Evolutionary conservation across 1,140 invertebrate species (phyloP).

Genomic region (Heliconius congener): DNA sequence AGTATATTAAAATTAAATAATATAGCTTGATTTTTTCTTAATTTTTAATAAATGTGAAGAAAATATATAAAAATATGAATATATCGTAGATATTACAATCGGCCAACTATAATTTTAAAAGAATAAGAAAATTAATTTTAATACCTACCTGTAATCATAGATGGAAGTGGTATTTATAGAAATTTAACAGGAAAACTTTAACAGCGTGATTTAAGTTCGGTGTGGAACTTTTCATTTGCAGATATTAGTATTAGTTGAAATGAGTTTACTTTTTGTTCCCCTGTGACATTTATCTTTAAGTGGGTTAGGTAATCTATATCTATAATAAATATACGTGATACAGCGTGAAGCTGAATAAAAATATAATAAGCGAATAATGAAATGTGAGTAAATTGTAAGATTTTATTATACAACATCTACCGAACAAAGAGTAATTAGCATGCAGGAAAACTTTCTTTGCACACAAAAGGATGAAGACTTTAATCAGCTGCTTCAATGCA

Average conservation of each 20-base stretch:
- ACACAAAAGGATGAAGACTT: constrained; percentile 3
- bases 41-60: too few species aligned
- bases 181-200: constrained; percentile 22
- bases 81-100: too few species aligned
- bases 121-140: background rate
- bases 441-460: constrained; percentile 5
- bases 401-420: background rate
- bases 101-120: background rate
- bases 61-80: too few species aligned
- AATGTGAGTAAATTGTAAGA: background rate
- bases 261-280: constrained; percentile 9
- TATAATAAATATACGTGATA: too few species aligned
- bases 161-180: background rate
- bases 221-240: constrained; percentile 24
- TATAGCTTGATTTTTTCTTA: too few species aligned
- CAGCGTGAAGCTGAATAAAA: too few species aligned
- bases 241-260: constrained; percentile 20
- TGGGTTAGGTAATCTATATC: background rate
- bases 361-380: too few species aligned
- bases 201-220: constrained; percentile 30
- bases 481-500: background rate
- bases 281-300: background rate
- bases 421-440: background rate
- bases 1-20: too few species aligned
- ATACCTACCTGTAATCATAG: background rate